Percentiles rank a stretch among this genome's conserved stretches.
Evolutionary conservation across 2,888 invertebrate species (phyloP).

Genomic region (Cepaea hortensis): DNA sequence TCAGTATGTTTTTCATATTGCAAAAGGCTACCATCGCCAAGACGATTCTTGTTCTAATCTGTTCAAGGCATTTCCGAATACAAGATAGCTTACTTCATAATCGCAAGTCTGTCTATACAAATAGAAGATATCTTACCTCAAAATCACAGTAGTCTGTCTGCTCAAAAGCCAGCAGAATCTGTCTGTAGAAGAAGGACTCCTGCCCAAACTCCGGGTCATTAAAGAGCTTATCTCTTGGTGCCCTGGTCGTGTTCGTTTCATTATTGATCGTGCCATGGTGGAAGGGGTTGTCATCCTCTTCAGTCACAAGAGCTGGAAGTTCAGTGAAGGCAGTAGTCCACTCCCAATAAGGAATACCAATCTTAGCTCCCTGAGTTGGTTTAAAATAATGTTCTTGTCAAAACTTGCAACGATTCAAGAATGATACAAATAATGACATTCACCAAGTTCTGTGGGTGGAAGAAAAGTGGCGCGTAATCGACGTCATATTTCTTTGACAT

Average conservation of each 20-base stretch:
- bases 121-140: conserved; percentile 42
- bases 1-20: no score
- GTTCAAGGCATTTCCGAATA: no score
- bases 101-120: no score
- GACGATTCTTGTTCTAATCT: no score
- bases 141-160: conserved; percentile 57
- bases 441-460: no score
- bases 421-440: no score
- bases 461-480: no score
- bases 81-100: no score
- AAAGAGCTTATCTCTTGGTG: conserved; percentile 53
- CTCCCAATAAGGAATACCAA: conserved; percentile 55
- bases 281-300: conserved; percentile 54
- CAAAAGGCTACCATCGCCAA: no score
- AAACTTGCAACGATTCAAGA: not conserved
- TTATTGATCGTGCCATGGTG: conserved; percentile 43
- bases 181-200: conserved; percentile 55
- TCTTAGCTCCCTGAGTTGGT: conserved; percentile 32
- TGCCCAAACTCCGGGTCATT: conserved; percentile 53
- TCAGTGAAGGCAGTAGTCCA: conserved; percentile 50
- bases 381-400: not conserved
- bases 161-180: conserved; percentile 52
- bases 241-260: conserved; percentile 50
- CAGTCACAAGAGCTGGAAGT: conserved; percentile 50
- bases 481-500: no score